Percentiles rank a stretch among this genome's conserved stretches.
phyloP scores from a whole-genome alignment of 2,797 vertebrate genomes.

The Sebastiscus albofasciatus region DNA sequence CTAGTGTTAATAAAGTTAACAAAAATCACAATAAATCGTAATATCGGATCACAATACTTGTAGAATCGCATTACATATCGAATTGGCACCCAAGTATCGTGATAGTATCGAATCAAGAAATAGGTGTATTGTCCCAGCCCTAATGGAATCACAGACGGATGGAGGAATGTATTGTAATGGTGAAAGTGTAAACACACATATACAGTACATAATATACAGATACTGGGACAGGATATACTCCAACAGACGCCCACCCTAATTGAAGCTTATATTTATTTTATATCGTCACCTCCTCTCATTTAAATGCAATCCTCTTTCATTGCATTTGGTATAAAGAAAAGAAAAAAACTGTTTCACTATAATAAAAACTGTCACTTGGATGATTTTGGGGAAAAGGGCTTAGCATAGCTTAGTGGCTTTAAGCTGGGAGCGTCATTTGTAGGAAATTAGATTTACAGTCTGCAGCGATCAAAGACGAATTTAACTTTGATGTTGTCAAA shows the following conservation, averaged over 20 bases:
- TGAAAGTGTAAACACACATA: not conserved
- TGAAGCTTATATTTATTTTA: not conserved
- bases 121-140: too few species aligned
- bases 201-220: not conserved
- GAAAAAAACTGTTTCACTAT: conserved; percentile 3
- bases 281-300: conserved; percentile 20
- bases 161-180: not conserved
- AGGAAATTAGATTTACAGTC: conserved; percentile 66
- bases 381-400: conserved; percentile 52
- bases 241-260: not conserved
- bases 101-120: too few species aligned
- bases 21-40: too few species aligned
- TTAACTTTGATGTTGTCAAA: conserved; percentile 58
- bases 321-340: conserved; percentile 1
- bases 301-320: conserved; percentile 35
- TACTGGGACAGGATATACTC: not conserved
- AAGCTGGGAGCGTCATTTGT: conserved; percentile 50
- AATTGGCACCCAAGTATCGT: too few species aligned
- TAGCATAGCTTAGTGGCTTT: conserved; percentile 49
- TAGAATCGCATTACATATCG: too few species aligned
- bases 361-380: conserved; percentile 43
- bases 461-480: conserved; percentile 51
- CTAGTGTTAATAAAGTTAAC: too few species aligned
- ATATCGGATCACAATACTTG: too few species aligned
- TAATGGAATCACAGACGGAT: not conserved